These are phyloP conservation scores for Macquaria ambigua DNA, from an alignment of 2,113 vertebrate species.

Conservation along the genomic window DNA sequence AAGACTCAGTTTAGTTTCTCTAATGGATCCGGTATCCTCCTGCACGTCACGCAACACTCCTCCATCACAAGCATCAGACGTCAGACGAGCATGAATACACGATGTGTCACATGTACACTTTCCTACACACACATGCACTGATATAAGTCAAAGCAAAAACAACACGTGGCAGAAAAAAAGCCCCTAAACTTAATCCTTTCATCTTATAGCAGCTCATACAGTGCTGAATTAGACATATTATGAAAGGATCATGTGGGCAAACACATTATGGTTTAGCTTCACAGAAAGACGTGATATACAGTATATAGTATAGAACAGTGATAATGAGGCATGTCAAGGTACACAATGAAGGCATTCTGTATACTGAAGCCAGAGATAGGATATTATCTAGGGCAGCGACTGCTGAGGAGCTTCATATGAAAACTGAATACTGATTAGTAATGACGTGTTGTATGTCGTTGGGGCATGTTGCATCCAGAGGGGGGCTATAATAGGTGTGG, in stretches of 20 bases:
- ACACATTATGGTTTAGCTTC: conserved; percentile 4
- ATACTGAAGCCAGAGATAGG: conserved; percentile 28
- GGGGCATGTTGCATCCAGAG: conserved; percentile 31
- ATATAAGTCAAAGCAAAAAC: not conserved
- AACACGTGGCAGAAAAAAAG: not conserved
- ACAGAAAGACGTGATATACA: conserved; percentile 19
- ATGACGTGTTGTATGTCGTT: conserved; percentile 38
- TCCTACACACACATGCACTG: not conserved
- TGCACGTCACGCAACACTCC: not conserved
- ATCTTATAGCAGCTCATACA: not conserved
- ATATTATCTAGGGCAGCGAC: conserved; percentile 51
- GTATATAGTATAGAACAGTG: not conserved
- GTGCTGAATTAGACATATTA: not conserved
- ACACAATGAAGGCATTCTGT: conserved; percentile 22
- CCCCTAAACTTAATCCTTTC: not conserved
- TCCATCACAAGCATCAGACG: conserved; percentile 10
- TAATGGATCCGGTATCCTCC: conserved; percentile 29
- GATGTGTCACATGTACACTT: not conserved
- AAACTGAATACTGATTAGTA: conserved; percentile 63
- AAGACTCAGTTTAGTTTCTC: conserved; percentile 38
- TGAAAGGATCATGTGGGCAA: conserved; percentile 25
- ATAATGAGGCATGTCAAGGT: conserved; percentile 47
- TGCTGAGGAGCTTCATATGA: conserved; percentile 51
- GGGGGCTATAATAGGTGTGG: conserved; percentile 51
- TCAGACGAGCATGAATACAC: not conserved